Evolutionary conservation across 2,797 vertebrate species (phyloP), one percentile per base, ranked within the genome.

Genomic region (Danio kyathit): DNA sequence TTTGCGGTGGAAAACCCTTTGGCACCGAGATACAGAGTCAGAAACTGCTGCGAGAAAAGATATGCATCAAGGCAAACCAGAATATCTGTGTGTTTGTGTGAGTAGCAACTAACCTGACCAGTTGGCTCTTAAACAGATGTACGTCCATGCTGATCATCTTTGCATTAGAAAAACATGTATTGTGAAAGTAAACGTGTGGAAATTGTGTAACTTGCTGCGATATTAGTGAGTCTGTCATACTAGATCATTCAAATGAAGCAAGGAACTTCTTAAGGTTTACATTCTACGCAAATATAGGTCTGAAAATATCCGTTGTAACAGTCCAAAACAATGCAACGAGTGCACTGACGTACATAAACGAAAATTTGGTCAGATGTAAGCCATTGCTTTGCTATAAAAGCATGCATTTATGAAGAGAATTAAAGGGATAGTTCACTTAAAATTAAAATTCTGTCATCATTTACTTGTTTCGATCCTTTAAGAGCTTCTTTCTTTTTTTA

Each of bases 1-100:
- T 59, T 83, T 74, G 74, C 71, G 70, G 71, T 73, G 72, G 17
- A 81, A 75, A 75, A 84, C 65, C 63, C 67, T 88, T 83, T 85
- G 87, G 82, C 84, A 86, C 80, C 7, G 29, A 80, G 44, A 74
- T 57, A 80, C 76, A 85, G 40, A 80, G 77, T 73, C 29, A 16
- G n/a, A 64, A 59, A 40, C 65, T 66, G 77, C 59, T 61, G 52
- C 38, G 29, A 82, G 71, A 52, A 29, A 75, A 51, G 67, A 84
- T 71, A 81, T 81, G 82, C 48, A 83, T 82, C 80, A 56, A 76
- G 60, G 54, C 79, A 56, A 66, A 46, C 66, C 40, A 65, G 52
- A 60, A 19, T 13, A 12, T 5, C 38, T 5, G n/a, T n/a, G 57
- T 9, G 63, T 57, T 9, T 64, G 60, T 19, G 5, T 63, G 14